A percentile compares a stretch with the other conserved stretches of the same genome.
Conservation (phyloP, 2,797 vertebrate species). For the Eulemur rubriventer region DNA sequence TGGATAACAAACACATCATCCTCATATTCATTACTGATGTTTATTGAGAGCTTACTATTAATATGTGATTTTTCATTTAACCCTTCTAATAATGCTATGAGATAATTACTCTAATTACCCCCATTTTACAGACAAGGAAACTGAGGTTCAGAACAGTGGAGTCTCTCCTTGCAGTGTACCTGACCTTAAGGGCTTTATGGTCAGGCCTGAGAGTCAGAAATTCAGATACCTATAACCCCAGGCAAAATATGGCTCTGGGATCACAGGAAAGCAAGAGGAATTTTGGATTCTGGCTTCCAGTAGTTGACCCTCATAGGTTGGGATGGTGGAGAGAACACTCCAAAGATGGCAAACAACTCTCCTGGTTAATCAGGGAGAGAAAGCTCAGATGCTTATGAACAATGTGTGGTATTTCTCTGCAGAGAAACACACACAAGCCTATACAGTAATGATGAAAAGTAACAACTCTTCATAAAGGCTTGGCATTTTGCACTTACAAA, state of each 20-base stretch:
- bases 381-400: background rate
- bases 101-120: background rate
- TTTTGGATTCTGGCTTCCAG: background rate
- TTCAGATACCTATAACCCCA: background rate
- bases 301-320: background rate
- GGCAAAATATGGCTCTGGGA: background rate
- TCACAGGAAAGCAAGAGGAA: background rate
- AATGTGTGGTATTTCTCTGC: background rate
- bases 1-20: background rate
- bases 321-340: background rate
- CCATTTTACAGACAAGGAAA: background rate
- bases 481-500: background rate
- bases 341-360: background rate
- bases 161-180: background rate
- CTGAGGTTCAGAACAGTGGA: background rate
- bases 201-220: background rate
- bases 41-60: background rate
- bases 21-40: background rate
- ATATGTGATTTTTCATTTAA: background rate
- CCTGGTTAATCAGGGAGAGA: background rate
- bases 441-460: background rate
- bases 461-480: background rate
- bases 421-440: background rate
- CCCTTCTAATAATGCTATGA: background rate
- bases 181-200: background rate